Conservation (phyloP, 1,140 invertebrate genomes). For the Orius insidiosus region DNA sequence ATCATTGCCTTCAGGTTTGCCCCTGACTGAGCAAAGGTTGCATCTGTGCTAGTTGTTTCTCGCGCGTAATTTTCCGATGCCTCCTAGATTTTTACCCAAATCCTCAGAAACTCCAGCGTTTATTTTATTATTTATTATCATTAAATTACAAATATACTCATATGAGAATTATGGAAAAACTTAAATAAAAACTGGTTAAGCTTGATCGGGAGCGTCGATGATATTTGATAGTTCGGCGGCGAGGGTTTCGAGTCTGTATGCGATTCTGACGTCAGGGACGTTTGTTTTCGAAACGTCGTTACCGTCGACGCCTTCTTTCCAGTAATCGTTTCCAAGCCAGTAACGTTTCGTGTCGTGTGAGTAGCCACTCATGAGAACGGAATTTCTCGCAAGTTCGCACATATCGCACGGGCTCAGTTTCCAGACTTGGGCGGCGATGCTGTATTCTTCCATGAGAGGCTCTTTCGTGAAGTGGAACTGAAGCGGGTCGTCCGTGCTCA, state of each 20-base stretch:
- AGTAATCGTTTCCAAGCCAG: slow-evolving; percentile 93
- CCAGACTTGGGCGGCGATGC: slow-evolving; percentile 97
- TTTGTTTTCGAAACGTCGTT: slow-evolving; percentile 96
- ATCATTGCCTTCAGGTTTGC: too few relatives aligned
- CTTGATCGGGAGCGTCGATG: not conserved
- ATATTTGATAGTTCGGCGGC: slow-evolving; percentile 11
- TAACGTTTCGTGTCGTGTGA: slow-evolving; percentile 91
- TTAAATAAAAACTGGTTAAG: too few relatives aligned
- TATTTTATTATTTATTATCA: too few relatives aligned
- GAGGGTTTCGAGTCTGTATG: slow-evolving; percentile 78
- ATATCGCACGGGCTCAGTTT: slow-evolving; percentile 96
- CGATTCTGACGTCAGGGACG: slow-evolving; percentile 90
- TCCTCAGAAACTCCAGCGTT: too few relatives aligned
- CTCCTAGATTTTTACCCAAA: too few relatives aligned
- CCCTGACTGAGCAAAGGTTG: too few relatives aligned
- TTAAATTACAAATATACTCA: too few relatives aligned
- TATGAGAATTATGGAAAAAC: too few relatives aligned
- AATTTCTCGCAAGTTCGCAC: slow-evolving; percentile 94
- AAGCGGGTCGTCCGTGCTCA: slow-evolving; percentile 95
- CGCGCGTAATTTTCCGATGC: too few relatives aligned
- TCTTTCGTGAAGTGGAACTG: slow-evolving; percentile 99
- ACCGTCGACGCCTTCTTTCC: slow-evolving; percentile 82
- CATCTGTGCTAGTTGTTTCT: too few relatives aligned
- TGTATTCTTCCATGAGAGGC: slow-evolving; percentile 98
- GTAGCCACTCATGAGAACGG: slow-evolving; percentile 94